These are phyloP conservation scores for Sterna hirundo DNA, from an alignment of 2,113 vertebrate genomes.

Conservation along the genomic window DNA sequence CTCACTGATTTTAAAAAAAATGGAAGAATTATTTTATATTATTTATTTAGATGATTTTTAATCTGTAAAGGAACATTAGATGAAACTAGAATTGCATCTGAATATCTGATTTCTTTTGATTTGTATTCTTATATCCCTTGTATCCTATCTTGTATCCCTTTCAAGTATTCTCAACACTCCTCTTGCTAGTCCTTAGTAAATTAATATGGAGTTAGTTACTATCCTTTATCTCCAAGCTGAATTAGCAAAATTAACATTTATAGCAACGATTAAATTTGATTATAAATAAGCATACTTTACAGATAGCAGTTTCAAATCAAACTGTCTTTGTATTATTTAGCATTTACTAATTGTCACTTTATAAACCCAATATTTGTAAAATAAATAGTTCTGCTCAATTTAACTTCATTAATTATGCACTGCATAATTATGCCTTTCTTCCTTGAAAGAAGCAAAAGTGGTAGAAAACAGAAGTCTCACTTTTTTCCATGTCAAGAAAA, in stretches of 20 bases:
- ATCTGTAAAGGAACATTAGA: neutral
- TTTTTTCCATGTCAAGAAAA: neutral
- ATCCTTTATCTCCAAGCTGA: neutral
- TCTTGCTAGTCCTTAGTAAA: conserved; percentile 33
- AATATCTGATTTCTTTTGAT: neutral
- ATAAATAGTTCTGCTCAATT: conserved; percentile 58
- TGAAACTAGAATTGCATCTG: neutral
- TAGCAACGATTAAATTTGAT: conserved; percentile 32
- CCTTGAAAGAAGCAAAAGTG: neutral
- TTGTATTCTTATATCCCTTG: neutral
- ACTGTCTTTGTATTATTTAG: conserved; percentile 52
- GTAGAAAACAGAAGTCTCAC: neutral
- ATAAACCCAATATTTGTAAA: conserved; percentile 37
- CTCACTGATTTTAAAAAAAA: neutral
- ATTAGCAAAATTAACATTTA: conserved; percentile 64
- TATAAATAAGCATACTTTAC: conserved; percentile 49
- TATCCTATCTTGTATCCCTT: neutral
- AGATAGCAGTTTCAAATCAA: conserved; percentile 47
- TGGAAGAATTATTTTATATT: neutral
- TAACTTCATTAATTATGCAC: conserved; percentile 12
- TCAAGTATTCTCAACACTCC: neutral
- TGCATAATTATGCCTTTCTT: neutral
- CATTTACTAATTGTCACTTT: conserved; percentile 50
- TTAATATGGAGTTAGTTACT: conserved; percentile 11
- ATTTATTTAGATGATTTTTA: neutral